A percentile compares a stretch with the other conserved stretches of the same genome.
Evolutionary conservation across 1,140 invertebrate species (phyloP).

Genomic region (Apis dorsata): DNA sequence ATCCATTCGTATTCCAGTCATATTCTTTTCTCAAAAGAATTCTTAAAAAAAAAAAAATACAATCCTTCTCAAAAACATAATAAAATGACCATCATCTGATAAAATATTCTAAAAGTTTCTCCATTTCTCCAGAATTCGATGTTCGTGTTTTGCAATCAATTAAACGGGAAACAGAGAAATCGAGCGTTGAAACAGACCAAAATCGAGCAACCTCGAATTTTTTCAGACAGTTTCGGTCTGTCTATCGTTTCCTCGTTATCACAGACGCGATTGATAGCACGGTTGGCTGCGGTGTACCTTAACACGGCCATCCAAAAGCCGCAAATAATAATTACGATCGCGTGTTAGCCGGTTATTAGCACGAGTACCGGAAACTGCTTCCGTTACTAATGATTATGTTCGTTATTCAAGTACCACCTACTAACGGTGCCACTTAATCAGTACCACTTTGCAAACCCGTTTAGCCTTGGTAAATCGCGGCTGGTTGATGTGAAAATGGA

Average conservation of each 20-base stretch:
- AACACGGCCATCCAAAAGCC: slow-evolving; percentile 46
- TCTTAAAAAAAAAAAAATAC: too few species aligned
- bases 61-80: too few species aligned
- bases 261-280: slow-evolving; percentile 31
- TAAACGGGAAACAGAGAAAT: too few species aligned
- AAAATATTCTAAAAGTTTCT: too few species aligned
- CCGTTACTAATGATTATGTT: slow-evolving; percentile 71
- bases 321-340: slow-evolving; percentile 73
- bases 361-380: slow-evolving; percentile 64
- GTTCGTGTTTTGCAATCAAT: too few species aligned
- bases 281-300: slow-evolving; percentile 7
- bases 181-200: too few species aligned
- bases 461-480: neutral
- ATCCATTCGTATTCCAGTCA: too few species aligned
- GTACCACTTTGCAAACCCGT: slow-evolving; percentile 56
- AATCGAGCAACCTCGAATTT: neutral
- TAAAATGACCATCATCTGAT: too few species aligned
- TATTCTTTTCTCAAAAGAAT: too few species aligned
- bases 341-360: slow-evolving; percentile 69
- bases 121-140: too few species aligned
- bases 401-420: slow-evolving; percentile 64
- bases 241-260: slow-evolving; percentile 35
- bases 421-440: slow-evolving; percentile 69
- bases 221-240: neutral
- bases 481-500: neutral